Percentiles rank a stretch among this genome's conserved stretches.
Conservation (phyloP, 2,797 vertebrate genomes). For the Trematomus bernacchii region DNA sequence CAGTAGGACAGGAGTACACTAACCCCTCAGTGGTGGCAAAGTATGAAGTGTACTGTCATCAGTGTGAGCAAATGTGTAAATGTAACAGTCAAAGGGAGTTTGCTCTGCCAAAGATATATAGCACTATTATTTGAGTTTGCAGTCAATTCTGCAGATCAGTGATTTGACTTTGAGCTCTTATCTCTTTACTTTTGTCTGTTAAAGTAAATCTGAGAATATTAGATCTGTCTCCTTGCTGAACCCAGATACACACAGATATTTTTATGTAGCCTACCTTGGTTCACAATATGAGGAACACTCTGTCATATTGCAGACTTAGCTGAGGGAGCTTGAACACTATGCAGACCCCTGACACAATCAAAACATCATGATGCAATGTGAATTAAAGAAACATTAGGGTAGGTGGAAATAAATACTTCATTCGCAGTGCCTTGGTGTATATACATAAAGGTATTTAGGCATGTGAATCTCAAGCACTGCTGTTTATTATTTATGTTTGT, state of each 20-base stretch:
- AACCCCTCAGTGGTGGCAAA: background rate
- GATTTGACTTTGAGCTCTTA: conserved; percentile 2
- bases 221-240: background rate
- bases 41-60: conserved; percentile 13
- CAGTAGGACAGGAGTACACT: background rate
- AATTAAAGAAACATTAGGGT: conserved; percentile 59
- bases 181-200: background rate
- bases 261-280: background rate
- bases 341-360: conserved; percentile 9
- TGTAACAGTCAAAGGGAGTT: background rate
- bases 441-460: conserved; percentile 9
- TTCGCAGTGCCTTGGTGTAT: conserved; percentile 33
- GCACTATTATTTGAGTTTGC: background rate
- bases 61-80: conserved; percentile 3
- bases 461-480: conserved; percentile 5
- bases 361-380: conserved; percentile 34
- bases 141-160: background rate
- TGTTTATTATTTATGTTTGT: conserved; percentile 2
- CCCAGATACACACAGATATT: conserved; percentile 1
- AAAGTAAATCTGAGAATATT: conserved; percentile 17
- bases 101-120: background rate
- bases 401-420: conserved; percentile 62
- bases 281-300: conserved; percentile 8
- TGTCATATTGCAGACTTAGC: conserved; percentile 19
- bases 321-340: background rate